A percentile compares a stretch with the other conserved stretches of the same genome.
Conservation (phyloP, 1,140 invertebrate genomes). For the Chrysopa pallens region DNA sequence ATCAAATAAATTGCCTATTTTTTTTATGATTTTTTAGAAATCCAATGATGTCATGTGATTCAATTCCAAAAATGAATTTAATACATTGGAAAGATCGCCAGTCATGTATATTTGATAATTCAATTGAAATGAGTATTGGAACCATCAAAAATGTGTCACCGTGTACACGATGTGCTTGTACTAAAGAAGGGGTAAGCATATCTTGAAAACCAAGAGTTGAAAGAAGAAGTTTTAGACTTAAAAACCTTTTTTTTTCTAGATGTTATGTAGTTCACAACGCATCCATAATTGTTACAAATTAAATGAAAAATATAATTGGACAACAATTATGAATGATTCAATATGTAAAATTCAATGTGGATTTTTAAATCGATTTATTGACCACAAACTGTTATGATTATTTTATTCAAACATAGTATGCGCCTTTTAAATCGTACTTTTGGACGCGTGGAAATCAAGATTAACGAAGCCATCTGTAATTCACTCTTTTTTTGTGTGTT, state of each 20-base stretch:
- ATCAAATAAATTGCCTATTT: too few relatives aligned
- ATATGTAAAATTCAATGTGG: slow-evolving; percentile 1
- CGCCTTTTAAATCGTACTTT: too few relatives aligned
- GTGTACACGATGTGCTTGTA: background rate
- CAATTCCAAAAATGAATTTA: slow-evolving; percentile 53
- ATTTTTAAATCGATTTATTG: too few relatives aligned
- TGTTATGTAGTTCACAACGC: background rate
- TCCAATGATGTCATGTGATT: slow-evolving; percentile 54
- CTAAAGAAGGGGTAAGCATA: background rate
- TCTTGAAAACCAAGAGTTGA: too few relatives aligned
- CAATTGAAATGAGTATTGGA: background rate
- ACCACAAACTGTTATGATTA: too few relatives aligned
- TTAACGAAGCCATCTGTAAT: too few relatives aligned
- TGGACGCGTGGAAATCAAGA: too few relatives aligned
- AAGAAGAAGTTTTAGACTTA: too few relatives aligned
- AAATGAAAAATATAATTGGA: background rate
- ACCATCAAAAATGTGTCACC: background rate
- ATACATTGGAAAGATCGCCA: slow-evolving; percentile 48
- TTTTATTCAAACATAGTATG: too few relatives aligned
- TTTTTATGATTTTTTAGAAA: slow-evolving; percentile 29
- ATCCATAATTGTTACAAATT: background rate
- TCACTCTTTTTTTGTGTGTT: too few relatives aligned
- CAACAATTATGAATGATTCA: background rate
- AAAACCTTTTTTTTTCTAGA: too few relatives aligned
- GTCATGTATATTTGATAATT: background rate